These are phyloP conservation scores for Vipera ursinii DNA, from an alignment of 2,797 vertebrate genomes.

Conservation along the genomic window DNA sequence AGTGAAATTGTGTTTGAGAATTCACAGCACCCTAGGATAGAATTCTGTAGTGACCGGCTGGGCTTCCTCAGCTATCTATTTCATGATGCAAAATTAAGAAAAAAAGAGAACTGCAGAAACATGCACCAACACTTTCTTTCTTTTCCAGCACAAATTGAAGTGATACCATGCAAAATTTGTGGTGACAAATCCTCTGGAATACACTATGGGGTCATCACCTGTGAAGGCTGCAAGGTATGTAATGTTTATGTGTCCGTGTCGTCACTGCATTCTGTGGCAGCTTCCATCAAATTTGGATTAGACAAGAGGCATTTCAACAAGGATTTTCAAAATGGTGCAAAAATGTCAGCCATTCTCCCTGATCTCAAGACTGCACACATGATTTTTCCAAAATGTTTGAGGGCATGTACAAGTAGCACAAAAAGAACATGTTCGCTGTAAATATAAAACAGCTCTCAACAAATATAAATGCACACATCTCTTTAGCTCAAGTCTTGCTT, in stretches of 20 bases:
- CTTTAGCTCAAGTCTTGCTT: not conserved
- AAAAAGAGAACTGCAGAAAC: constrained; percentile 33
- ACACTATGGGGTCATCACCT: constrained; percentile 99
- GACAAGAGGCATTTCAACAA: constrained; percentile 13
- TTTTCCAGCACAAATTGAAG: constrained; percentile 98
- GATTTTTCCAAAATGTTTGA: not conserved
- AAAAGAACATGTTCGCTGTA: not conserved
- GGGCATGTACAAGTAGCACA: not conserved
- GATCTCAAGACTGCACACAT: not conserved
- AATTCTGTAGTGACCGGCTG: not conserved
- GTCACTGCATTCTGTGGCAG: constrained; percentile 32
- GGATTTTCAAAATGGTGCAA: not conserved
- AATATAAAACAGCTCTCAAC: not conserved
- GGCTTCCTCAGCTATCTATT: constrained; percentile 10
- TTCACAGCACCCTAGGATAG: not conserved
- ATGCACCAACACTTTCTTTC: constrained; percentile 58
- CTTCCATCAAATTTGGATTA: constrained; percentile 18
- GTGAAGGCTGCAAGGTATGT: constrained; percentile 98
- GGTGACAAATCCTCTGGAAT: constrained; percentile 99
- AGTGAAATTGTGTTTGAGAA: constrained; percentile 7
- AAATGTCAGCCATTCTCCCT: not conserved
- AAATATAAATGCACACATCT: not conserved
- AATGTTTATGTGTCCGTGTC: not conserved
- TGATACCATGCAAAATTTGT: constrained; percentile 99
- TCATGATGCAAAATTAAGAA: constrained; percentile 32